phyloP scores from a whole-genome alignment of 2,113 vertebrate genomes.

The Tupaia chinensis region DNA sequence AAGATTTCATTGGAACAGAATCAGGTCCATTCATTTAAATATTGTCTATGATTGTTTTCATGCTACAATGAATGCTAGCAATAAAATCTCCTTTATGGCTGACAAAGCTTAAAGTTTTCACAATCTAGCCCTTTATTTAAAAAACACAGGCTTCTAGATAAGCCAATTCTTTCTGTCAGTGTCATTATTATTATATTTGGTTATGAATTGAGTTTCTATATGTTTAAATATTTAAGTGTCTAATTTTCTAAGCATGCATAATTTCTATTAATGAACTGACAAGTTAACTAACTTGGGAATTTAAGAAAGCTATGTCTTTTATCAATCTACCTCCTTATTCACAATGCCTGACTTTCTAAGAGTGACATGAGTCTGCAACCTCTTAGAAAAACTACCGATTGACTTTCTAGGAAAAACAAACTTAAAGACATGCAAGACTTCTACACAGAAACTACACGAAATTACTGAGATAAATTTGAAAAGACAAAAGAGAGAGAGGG shows the following conservation, averaged over 20 bases:
- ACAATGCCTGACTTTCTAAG: not conserved
- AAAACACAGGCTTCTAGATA: not conserved
- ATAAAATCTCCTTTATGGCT: not conserved
- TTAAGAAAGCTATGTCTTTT: not conserved
- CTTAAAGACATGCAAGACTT: not conserved
- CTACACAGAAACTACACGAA: not conserved
- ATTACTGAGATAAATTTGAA: not conserved
- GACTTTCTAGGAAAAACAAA: not conserved
- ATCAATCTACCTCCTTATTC: not conserved
- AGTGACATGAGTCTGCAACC: not conserved
- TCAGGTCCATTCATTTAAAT: not conserved
- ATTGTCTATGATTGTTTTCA: slow-evolving; percentile 8
- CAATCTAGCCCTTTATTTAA: not conserved
- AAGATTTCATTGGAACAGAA: slow-evolving; percentile 1
- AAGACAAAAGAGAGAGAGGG: not conserved
- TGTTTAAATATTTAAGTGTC: not conserved
- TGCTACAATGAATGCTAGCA: not conserved
- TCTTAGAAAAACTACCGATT: not conserved
- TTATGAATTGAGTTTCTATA: not conserved
- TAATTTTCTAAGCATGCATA: not conserved
- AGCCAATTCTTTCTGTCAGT: not conserved
- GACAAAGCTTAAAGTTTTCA: slow-evolving; percentile 21
- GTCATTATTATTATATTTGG: not conserved
- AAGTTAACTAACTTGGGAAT: not conserved
- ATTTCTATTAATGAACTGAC: slow-evolving; percentile 42